Conservation (phyloP, 2,797 vertebrate species). For the Macropodus opercularis region DNA sequence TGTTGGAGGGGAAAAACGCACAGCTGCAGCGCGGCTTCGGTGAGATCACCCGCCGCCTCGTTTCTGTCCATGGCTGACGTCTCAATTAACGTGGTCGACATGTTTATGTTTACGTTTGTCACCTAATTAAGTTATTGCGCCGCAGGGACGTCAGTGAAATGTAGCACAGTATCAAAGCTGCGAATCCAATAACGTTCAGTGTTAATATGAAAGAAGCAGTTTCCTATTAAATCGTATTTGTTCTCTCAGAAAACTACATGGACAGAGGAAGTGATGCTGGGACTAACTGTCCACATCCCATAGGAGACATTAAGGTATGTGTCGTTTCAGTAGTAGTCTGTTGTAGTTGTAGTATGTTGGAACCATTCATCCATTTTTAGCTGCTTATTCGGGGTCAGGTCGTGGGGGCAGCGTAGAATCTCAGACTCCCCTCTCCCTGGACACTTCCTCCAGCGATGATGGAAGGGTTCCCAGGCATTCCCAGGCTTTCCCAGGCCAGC, state of each 20-base stretch:
- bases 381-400: too few relatives aligned
- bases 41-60: slow-evolving; percentile 34
- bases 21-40: slow-evolving; percentile 70
- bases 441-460: too few relatives aligned
- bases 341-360: too few relatives aligned
- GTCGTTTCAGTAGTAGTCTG: too few relatives aligned
- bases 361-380: too few relatives aligned
- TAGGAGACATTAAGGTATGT: slow-evolving; percentile 63
- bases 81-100: neutral
- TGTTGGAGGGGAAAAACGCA: slow-evolving; percentile 67
- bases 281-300: slow-evolving; percentile 44
- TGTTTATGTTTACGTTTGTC: neutral
- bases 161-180: neutral
- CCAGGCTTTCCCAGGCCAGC: too few relatives aligned
- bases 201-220: neutral
- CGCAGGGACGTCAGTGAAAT: neutral
- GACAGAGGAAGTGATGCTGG: slow-evolving; percentile 57
- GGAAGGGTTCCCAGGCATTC: too few relatives aligned
- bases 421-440: too few relatives aligned
- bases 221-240: neutral
- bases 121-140: neutral
- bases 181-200: neutral
- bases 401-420: too few relatives aligned
- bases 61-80: neutral
- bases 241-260: slow-evolving; percentile 64